Conservation (phyloP, 2,888 invertebrate species). For the Cataglyphis livida region DNA sequence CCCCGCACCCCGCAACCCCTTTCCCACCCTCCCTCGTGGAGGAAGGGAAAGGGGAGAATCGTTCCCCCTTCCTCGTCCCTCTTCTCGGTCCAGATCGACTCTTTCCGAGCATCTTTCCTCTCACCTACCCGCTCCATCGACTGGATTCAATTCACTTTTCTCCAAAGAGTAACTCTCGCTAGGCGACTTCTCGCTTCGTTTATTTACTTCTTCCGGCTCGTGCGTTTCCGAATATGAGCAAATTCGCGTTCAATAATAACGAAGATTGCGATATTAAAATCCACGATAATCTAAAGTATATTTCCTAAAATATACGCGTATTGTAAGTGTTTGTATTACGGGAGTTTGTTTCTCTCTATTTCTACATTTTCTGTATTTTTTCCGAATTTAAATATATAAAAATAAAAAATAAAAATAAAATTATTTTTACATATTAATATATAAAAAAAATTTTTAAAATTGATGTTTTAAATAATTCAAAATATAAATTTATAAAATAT, state of each 20-base stretch:
- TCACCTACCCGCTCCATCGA: slow-evolving; percentile 42
- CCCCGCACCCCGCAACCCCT: background rate
- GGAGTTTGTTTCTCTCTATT: background rate
- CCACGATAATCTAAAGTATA: background rate
- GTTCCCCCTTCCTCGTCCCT: slow-evolving; percentile 10
- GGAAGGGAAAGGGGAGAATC: background rate
- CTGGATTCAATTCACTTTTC: slow-evolving; percentile 59
- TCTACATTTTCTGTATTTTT: background rate
- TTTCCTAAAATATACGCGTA: background rate
- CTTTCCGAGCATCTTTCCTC: slow-evolving; percentile 39
- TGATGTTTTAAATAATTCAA: background rate
- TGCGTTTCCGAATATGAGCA: slow-evolving; percentile 46
- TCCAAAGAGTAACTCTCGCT: slow-evolving; percentile 48
- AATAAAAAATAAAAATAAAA: background rate
- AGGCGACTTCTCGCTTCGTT: slow-evolving; percentile 47
- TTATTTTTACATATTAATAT: background rate
- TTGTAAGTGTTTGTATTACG: background rate
- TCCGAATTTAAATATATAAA: background rate
- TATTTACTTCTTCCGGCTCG: slow-evolving; percentile 48
- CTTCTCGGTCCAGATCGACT: slow-evolving; percentile 48
- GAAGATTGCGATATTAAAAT: slow-evolving; percentile 6
- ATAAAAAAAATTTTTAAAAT: background rate
- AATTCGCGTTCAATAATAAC: slow-evolving; percentile 28
- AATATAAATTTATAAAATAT: background rate
- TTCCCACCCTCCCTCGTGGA: background rate